Evolutionary conservation across 2,888 invertebrate species (phyloP).

Genomic region (Conchocele bisecta): DNA sequence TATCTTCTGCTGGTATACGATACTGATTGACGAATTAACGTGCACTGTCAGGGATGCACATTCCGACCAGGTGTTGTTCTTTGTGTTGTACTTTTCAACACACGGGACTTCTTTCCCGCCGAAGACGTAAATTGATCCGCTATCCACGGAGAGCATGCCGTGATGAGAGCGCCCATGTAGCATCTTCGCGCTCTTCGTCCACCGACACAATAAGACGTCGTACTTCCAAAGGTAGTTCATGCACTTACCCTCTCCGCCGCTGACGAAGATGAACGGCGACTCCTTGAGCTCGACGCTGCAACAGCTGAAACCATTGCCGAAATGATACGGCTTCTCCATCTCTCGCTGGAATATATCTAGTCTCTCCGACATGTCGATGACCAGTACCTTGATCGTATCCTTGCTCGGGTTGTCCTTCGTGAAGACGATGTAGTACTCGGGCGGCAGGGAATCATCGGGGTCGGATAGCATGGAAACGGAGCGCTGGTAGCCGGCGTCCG

Average conservation of each 20-base stretch:
- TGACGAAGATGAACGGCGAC: slow-evolving; percentile 45
- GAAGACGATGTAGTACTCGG: slow-evolving; percentile 47
- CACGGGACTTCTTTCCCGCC: slow-evolving; percentile 43
- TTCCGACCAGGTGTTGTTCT: slow-evolving; percentile 44
- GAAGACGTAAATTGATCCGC: slow-evolving; percentile 32
- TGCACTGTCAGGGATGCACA: slow-evolving; percentile 28
- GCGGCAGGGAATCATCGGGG: slow-evolving; percentile 30
- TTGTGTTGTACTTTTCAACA: slow-evolving; percentile 47
- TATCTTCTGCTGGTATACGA: slow-evolving; percentile 28
- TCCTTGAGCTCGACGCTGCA: slow-evolving; percentile 43
- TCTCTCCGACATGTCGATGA: slow-evolving; percentile 42
- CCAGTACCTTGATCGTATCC: slow-evolving; percentile 29
- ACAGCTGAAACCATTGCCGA: slow-evolving; percentile 41
- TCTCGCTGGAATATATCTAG: slow-evolving; percentile 29
- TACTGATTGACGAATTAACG: slow-evolving; percentile 28
- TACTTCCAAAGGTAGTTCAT: slow-evolving; percentile 34
- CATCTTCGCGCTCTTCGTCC: slow-evolving; percentile 45
- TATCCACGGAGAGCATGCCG: slow-evolving; percentile 26
- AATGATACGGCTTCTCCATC: slow-evolving; percentile 26
- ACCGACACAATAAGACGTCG: slow-evolving; percentile 44
- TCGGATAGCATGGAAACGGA: slow-evolving; percentile 37
- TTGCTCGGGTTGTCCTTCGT: not conserved
- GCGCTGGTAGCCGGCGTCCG: slow-evolving; percentile 29
- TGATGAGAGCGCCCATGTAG: slow-evolving; percentile 47
- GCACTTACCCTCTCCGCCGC: slow-evolving; percentile 38